Evolutionary conservation across 2,888 invertebrate genomes (phyloP).

Genomic region (Chaetoderma sp.): DNA sequence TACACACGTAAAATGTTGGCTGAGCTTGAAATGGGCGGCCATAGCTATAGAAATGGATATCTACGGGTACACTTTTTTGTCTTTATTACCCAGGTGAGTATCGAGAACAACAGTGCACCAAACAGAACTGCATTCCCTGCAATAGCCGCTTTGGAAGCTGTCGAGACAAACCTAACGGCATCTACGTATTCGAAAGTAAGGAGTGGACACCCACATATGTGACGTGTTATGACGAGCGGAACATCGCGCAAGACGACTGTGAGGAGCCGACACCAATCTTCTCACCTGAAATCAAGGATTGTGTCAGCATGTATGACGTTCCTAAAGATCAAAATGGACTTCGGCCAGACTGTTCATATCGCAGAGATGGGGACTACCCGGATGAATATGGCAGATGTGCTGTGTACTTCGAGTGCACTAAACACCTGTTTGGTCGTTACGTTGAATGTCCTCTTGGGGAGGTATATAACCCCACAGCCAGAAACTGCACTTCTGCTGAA

Average conservation of each 20-base stretch:
- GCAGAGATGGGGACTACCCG: constrained; percentile 40
- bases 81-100: constrained; percentile 45
- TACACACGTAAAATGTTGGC: no score
- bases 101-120: constrained; percentile 48
- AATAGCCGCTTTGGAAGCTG: constrained; percentile 43
- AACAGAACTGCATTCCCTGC: constrained; percentile 41
- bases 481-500: constrained; percentile 29
- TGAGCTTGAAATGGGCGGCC: no score
- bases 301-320: constrained; percentile 40
- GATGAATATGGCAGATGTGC: constrained; percentile 44
- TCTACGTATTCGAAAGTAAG: constrained; percentile 43
- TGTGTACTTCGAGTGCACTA: constrained; percentile 40
- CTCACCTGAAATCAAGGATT: constrained; percentile 37
- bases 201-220: constrained; percentile 43
- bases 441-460: constrained; percentile 38
- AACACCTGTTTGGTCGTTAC: constrained; percentile 34
- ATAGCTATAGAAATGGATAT: background rate
- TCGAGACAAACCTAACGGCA: constrained; percentile 44
- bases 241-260: constrained; percentile 41
- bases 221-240: constrained; percentile 43
- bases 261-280: constrained; percentile 41
- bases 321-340: constrained; percentile 40
- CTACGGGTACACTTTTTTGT: background rate
- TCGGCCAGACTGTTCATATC: constrained; percentile 38
- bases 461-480: constrained; percentile 39